These are phyloP conservation scores for Microtus oregoni DNA, from an alignment of 2,113 vertebrate species.

Conservation along the genomic window DNA sequence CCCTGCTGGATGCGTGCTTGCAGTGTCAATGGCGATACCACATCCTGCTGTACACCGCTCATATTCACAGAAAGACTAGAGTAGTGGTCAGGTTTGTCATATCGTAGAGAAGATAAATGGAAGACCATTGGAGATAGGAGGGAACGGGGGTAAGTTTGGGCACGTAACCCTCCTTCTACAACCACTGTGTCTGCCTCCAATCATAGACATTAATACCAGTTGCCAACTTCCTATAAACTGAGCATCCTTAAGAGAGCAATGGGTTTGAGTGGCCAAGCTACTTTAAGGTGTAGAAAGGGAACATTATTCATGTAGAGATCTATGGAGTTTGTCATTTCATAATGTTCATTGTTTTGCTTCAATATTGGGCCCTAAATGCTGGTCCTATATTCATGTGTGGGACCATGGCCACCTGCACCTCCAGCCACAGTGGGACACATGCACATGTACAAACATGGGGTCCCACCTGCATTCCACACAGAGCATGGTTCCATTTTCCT, in stretches of 20 bases:
- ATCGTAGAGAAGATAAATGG: not conserved
- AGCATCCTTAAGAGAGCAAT: not conserved
- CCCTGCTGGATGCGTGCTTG: not conserved
- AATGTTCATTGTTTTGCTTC: not conserved
- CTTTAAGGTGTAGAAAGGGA: not conserved
- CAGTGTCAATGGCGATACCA: not conserved
- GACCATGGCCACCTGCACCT: not conserved
- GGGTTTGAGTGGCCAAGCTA: slow-evolving; percentile 8
- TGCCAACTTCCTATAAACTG: not conserved
- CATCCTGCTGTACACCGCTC: not conserved
- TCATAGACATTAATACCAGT: not conserved
- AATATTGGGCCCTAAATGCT: not conserved
- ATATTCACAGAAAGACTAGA: not conserved
- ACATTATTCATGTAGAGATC: not conserved
- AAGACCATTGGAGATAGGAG: not conserved
- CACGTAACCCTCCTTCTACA: not conserved
- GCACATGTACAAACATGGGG: not conserved
- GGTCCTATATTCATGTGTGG: not conserved
- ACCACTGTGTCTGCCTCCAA: not conserved
- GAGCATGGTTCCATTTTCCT: not conserved
- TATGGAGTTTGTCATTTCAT: not conserved
- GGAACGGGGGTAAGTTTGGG: no score
- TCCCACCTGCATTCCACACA: not conserved
- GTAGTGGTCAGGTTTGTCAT: not conserved
- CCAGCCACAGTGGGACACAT: accelerated